phyloP scores from a whole-genome alignment of 2,113 vertebrate genomes.

The Ascaphus truei region DNA sequence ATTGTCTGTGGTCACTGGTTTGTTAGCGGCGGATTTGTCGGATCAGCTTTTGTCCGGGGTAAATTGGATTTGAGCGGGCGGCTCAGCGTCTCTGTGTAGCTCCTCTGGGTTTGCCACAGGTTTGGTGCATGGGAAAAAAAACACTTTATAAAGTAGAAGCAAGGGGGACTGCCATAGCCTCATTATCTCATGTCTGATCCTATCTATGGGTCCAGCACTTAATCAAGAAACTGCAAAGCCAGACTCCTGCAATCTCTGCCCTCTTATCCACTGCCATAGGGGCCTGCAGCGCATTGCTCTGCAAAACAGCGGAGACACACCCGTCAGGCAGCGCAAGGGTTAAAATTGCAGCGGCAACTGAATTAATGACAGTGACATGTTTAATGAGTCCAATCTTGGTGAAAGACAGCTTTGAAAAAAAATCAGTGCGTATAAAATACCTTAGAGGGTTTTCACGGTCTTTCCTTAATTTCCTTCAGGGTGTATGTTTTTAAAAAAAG shows the following conservation, averaged over 20 bases:
- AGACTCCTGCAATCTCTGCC: background rate
- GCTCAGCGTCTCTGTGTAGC: conserved; percentile 79
- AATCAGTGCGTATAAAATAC: too few species aligned
- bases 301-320: too few species aligned
- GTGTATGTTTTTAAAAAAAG: too few species aligned
- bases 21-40: conserved; percentile 80
- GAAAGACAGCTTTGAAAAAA: too few species aligned
- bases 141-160: conserved; percentile 49
- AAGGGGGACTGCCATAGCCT: conserved; percentile 65
- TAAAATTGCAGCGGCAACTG: too few species aligned
- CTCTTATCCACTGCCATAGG: too few species aligned
- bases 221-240: conserved; percentile 58
- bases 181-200: conserved; percentile 82
- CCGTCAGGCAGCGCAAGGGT: too few species aligned
- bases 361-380: too few species aligned
- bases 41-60: conserved; percentile 88
- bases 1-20: conserved; percentile 73
- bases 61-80: conserved; percentile 89
- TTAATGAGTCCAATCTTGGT: too few species aligned
- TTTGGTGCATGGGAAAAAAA: conserved; percentile 81
- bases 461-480: too few species aligned
- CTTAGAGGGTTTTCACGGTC: too few species aligned
- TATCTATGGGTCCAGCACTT: conserved; percentile 67
- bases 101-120: conserved; percentile 83
- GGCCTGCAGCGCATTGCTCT: too few species aligned